Evolutionary conservation across 2,113 vertebrate genomes (phyloP).

Genomic region (Sardina pilchardus): DNA sequence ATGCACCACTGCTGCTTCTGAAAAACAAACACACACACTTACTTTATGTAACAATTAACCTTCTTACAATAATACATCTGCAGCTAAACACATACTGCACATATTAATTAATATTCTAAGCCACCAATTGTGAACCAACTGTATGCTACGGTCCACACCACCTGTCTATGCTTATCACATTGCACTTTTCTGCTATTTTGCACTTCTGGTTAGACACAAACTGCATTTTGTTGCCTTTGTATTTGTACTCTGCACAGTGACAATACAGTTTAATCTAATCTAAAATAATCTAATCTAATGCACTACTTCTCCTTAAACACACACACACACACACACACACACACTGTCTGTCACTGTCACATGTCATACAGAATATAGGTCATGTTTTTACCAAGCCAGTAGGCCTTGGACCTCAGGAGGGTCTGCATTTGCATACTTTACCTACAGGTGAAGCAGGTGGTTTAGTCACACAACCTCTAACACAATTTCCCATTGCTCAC

Average conservation of each 20-base stretch:
- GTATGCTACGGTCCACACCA: no score
- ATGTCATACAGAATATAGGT: neutral
- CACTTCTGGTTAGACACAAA: no score
- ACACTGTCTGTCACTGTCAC: neutral
- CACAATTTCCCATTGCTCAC: neutral
- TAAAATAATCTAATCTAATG: no score
- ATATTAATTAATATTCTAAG: no score
- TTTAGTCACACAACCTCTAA: neutral
- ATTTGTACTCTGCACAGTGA: no score
- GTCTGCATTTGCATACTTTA: neutral
- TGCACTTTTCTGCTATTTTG: no score
- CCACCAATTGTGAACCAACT: no score
- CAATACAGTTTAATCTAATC: no score
- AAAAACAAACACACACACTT: neutral
- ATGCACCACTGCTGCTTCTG: neutral
- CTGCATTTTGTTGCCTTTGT: no score
- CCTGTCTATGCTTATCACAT: no score
- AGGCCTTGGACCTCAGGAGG: neutral
- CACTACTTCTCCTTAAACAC: neutral
- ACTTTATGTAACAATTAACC: neutral
- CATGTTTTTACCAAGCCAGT: neutral
- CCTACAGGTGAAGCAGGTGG: neutral
- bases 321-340: neutral
- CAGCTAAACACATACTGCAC: neutral
- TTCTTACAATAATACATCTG: neutral